These are phyloP conservation scores for Zaprionus kolodkinae DNA, from an alignment of 1,140 invertebrate species.

Conservation along the genomic window DNA sequence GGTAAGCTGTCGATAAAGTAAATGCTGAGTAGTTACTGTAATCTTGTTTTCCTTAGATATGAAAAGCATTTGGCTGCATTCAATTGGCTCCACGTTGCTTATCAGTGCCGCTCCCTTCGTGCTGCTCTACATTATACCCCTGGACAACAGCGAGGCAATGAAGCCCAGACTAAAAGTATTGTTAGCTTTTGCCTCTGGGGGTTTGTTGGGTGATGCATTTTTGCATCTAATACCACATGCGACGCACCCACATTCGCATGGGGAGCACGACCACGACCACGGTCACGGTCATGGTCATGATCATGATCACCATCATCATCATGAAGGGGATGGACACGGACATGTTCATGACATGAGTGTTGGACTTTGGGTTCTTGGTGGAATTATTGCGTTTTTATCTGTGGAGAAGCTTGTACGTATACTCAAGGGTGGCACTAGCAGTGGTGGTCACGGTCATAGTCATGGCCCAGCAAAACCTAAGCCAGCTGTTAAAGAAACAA, in stretches of 20 bases:
- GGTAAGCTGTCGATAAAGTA: conserved; percentile 40
- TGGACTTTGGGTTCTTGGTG: conserved; percentile 94
- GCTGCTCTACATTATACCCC: conserved; percentile 96
- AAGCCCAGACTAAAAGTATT: conserved; percentile 92
- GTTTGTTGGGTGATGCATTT: conserved; percentile 97
- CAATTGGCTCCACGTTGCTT: conserved; percentile 94
- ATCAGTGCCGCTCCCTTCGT: conserved; percentile 98
- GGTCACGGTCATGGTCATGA: conserved; percentile 81
- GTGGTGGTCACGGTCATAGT: conserved; percentile 85
- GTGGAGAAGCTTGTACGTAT: conserved; percentile 96
- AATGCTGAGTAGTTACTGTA: conserved; percentile 20
- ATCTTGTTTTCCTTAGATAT: conserved; percentile 64
- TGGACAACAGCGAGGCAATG: conserved; percentile 93
- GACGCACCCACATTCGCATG: conserved; percentile 87
- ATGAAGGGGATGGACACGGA: conserved; percentile 84
- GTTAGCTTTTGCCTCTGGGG: conserved; percentile 97
- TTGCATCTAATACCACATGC: conserved; percentile 97
- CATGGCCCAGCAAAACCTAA: conserved; percentile 71
- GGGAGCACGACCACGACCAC: conserved; percentile 83
- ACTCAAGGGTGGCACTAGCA: conserved; percentile 90
- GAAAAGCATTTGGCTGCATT: conserved; percentile 90
- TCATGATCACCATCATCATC: conserved; percentile 79
- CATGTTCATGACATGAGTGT: conserved; percentile 90
- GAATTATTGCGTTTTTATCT: conserved; percentile 95
- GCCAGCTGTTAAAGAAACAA: conserved; percentile 8